Base-by-base conservation (phyloP, 2,888 invertebrate genomes). In the Dolichomitus sp. region DNA sequence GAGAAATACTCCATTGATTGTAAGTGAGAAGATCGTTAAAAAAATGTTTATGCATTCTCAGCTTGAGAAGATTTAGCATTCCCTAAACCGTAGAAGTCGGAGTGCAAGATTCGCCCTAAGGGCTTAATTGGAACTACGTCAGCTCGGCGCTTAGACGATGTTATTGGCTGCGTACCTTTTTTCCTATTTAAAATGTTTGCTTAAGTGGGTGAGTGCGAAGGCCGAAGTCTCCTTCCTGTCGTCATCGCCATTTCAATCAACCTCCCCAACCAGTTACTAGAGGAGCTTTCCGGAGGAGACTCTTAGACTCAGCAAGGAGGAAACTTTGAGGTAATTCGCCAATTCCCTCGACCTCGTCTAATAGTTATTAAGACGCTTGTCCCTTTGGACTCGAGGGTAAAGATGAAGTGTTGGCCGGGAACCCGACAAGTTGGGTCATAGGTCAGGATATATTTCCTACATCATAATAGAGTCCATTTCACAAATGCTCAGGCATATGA, bases 1-100 rank as follows among this genome's bases (percentile, higher is more conserved):
- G 72, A 19, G 42, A 69, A 33, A 74, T 65, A 17, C 57, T 81
- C 37, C 57, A 66, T 75, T 66, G 80, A 76, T 72, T 70, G 72
- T 61, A 61, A 30, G 48, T 33, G n/a, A 70, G 57, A 45, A 63
- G 30, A 30, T 70, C 48, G 42, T 72, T 70, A 76, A 80, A 63
- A 42, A 45, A 42, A 54, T 37, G 50, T 61, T 48, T 69, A 66
- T 40, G 57, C 11, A 65, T 57, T 63, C 23, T 11, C 45, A 19
- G 23, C 42, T 23, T 50, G 23, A 14, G 45, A 7, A 73, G 57
- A 17, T 50, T 52, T 40, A 37, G 27, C 57, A 17, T 66, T 23
- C 23, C 12, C 45, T 54, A 6, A 42, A 40, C 7, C 23, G 12
- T 40, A 37, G 40, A 17, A 17, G 9, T 0, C 27, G 3, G 4